phyloP scores from a whole-genome alignment of 2,888 invertebrate genomes.

The Stenurella melanura region DNA sequence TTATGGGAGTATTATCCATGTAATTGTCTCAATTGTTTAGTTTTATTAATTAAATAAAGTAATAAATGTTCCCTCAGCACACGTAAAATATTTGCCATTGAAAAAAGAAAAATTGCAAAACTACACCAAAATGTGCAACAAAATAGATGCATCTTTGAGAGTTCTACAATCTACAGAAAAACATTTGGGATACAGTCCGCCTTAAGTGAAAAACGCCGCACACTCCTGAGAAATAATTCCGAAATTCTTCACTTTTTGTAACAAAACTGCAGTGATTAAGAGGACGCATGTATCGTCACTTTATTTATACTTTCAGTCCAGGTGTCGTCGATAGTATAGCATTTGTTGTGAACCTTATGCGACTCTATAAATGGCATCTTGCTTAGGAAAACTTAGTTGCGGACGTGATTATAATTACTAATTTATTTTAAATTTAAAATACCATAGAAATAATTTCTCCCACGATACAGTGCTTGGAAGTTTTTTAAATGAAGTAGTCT shows the following conservation, averaged over 20 bases:
- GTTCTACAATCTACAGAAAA: no score
- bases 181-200: no score
- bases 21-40: no score
- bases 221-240: background rate
- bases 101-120: no score
- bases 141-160: no score
- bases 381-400: conserved; percentile 13
- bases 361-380: conserved; percentile 47
- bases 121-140: no score
- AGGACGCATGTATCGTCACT: conserved; percentile 51
- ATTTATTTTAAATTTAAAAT: background rate
- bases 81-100: no score
- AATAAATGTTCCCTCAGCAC: no score
- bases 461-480: background rate
- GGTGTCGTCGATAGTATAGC: conserved; percentile 48
- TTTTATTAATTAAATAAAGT: no score
- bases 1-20: no score
- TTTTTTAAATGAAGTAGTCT: no score
- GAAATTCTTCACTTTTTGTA: conserved; percentile 21
- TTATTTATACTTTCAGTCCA: conserved; percentile 54
- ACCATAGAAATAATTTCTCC: background rate
- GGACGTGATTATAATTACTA: background rate
- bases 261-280: conserved; percentile 49
- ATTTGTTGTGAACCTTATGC: conserved; percentile 38
- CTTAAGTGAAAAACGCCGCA: background rate